Base-by-base conservation (phyloP, 2,797 vertebrate species). In the Eurystomus glaucurus region DNA sequence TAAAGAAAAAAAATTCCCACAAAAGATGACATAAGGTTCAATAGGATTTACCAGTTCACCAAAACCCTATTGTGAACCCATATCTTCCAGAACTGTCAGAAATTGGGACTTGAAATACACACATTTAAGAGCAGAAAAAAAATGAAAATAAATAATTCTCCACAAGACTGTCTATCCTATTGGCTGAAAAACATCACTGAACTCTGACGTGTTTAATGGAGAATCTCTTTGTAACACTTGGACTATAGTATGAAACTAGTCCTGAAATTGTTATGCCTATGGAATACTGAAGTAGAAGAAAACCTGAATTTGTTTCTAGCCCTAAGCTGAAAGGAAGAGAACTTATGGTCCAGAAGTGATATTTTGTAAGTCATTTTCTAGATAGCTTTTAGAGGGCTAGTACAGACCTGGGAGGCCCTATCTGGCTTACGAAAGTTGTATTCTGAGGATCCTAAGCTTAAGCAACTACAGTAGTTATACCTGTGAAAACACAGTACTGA, bases 131-230 rank as follows among this genome's bases (percentile, higher is more conserved):
- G 15, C 4, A 86, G 35, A 25, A 50, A n/a, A 31, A 46, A 62
- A 51, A 62, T 23, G 5, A 70, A 84, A 91, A 80, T n/a, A 92
- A 77, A 54, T 46, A 79, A 87, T 18, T n/a, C 17, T 85, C 22
- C 13, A 70, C 26, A 90, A 84, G 21, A 65, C 3, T 60, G 10
- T 25, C 39, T 62, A 39, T 29, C 23, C 17, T n/a, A 9, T 31
- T 88, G 55, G n/a, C n/a, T 90, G 45, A 60, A 91, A 84, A 93
- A 26, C 2, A 5, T 33, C 3, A 22, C 5, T 72, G 54, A 95
- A 79, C 62, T 89, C 70, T 55, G 43, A 57, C 25, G 54, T 5
- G 1, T 72, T 87, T 87, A 87, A 82, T 6, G 23, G 65, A 57
- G n/a, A 75, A 82, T 35, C 28, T 1, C 51, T 64, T 72, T 88